Conservation (phyloP, 2,113 vertebrate species). For the Rhea pennata region DNA sequence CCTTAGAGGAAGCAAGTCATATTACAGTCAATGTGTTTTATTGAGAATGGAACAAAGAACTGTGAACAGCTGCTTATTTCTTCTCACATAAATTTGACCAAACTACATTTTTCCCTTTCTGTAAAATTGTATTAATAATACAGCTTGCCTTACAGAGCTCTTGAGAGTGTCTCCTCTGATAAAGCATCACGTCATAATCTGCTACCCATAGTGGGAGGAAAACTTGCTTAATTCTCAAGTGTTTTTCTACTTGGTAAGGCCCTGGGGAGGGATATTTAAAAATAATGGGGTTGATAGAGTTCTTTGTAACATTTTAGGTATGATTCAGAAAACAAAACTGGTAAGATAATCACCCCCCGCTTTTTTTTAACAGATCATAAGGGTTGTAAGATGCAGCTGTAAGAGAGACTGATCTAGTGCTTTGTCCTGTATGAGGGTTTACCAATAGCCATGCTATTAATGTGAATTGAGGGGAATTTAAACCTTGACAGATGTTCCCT, state of each 20-base stretch:
- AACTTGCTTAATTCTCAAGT: background rate
- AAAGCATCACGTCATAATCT: background rate
- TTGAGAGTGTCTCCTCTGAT: background rate
- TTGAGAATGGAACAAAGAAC: fast-evolving
- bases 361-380: background rate
- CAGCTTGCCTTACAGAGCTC: background rate
- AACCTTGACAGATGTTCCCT: background rate
- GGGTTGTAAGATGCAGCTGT: background rate
- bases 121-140: background rate
- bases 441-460: background rate
- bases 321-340: background rate
- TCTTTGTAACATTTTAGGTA: background rate
- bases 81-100: background rate
- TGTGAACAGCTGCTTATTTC: background rate
- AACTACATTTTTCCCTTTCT: background rate
- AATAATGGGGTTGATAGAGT: background rate
- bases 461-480: background rate
- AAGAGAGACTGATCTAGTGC: background rate
- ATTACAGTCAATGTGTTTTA: fast-evolving
- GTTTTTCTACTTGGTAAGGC: background rate
- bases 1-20: background rate
- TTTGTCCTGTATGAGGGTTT: background rate
- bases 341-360: background rate
- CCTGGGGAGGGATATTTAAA: background rate
- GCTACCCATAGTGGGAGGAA: background rate